Conservation (phyloP, 2,888 invertebrate species). For the Drosophila paramelanica region DNA sequence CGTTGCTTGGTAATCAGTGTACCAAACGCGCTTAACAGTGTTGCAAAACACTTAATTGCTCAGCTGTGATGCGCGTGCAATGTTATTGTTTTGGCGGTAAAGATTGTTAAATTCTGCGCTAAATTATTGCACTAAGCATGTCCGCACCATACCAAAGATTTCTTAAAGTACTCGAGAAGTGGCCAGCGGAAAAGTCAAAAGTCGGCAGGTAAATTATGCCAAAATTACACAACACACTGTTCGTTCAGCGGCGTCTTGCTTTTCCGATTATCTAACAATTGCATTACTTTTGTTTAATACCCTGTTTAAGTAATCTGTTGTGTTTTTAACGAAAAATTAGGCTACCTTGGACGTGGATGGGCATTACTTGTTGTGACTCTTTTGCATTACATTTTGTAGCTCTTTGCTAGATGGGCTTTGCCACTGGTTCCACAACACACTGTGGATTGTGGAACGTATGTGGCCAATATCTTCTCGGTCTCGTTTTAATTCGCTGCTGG, state of each 20-base stretch:
- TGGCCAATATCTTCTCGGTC: neutral
- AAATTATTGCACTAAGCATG: conserved; percentile 84
- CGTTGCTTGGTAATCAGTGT: neutral
- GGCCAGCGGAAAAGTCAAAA: conserved; percentile 91
- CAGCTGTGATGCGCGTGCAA: conserved; percentile 53
- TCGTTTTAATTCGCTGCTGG: conserved; percentile 8
- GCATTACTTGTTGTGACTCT: neutral
- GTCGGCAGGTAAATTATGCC: conserved; percentile 88
- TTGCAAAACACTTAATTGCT: neutral
- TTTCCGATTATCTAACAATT: conserved; percentile 63
- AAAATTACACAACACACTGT: conserved; percentile 30
- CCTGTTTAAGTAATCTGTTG: neutral
- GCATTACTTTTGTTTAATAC: conserved; percentile 6
- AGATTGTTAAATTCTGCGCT: conserved; percentile 16
- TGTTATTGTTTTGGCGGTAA: conserved; percentile 59
- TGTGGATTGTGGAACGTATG: conserved; percentile 7
- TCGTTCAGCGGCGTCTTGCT: conserved; percentile 46
- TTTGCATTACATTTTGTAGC: neutral
- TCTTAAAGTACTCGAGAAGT: conserved; percentile 90
- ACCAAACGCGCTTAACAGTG: conserved; percentile 1
- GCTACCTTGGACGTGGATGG: neutral
- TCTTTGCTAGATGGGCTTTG: neutral
- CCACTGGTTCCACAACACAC: conserved; percentile 13
- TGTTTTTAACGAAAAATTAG: neutral
- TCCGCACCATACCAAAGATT: conserved; percentile 90